Evolutionary conservation across 2,888 invertebrate species (phyloP).

Genomic region (Torymus aiolomorphi): DNA sequence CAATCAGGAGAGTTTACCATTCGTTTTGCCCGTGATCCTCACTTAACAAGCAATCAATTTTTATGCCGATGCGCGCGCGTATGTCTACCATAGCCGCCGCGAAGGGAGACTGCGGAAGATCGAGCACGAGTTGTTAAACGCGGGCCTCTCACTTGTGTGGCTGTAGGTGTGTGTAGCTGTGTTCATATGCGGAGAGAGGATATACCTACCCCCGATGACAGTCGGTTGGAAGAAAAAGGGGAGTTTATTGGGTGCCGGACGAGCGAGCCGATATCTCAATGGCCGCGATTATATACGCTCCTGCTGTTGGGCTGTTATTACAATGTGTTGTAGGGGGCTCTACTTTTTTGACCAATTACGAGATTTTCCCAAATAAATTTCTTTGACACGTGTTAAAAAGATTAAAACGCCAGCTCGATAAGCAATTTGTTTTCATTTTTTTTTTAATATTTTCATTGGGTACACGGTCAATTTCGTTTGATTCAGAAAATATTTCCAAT

Average conservation of each 20-base stretch:
- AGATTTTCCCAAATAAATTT: too few species aligned
- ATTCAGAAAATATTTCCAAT: too few species aligned
- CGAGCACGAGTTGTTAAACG: slow-evolving; percentile 20
- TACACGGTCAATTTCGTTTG: too few species aligned
- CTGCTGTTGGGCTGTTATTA: too few species aligned
- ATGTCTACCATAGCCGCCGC: not conserved
- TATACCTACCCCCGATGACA: slow-evolving; percentile 10
- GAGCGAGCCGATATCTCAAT: slow-evolving; percentile 2
- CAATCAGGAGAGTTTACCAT: slow-evolving; percentile 51
- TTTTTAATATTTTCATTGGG: too few species aligned
- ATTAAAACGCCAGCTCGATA: too few species aligned
- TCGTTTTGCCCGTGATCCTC: slow-evolving; percentile 19
- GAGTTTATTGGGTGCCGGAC: not conserved
- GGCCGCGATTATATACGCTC: not conserved
- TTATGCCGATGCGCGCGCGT: slow-evolving; percentile 45
- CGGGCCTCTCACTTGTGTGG: too few species aligned
- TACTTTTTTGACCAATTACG: not conserved
- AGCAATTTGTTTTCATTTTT: too few species aligned
- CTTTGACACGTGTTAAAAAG: too few species aligned
- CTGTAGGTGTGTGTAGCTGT: too few species aligned
- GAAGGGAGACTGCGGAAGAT: not conserved
- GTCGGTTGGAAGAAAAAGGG: slow-evolving; percentile 6
- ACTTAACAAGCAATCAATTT: slow-evolving; percentile 59
- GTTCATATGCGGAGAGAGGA: too few species aligned
- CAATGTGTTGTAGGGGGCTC: not conserved